phyloP scores from a whole-genome alignment of 2,113 vertebrate species.

The Brachirus orientalis region DNA sequence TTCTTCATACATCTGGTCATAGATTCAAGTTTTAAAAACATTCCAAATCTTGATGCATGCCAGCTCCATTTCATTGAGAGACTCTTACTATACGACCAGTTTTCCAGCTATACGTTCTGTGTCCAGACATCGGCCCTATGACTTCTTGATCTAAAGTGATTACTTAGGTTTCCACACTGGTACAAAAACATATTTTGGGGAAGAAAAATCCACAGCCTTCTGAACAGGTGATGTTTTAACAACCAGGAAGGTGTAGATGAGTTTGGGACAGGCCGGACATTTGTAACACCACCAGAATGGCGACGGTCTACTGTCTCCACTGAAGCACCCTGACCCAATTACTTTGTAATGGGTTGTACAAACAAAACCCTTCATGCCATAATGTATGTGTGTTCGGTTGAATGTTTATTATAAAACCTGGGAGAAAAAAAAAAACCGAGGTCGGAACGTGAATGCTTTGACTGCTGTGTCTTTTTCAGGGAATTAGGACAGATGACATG shows the following conservation, averaged over 20 bases:
- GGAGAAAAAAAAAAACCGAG: slow-evolving; percentile 44
- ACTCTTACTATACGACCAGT: slow-evolving; percentile 67
- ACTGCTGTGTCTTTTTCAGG: slow-evolving; percentile 80
- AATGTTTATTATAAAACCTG: slow-evolving; percentile 64
- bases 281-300: slow-evolving; percentile 32
- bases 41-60: slow-evolving; percentile 75
- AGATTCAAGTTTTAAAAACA: slow-evolving; percentile 61
- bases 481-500: slow-evolving; percentile 79
- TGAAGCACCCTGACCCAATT: slow-evolving; percentile 47
- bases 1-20: slow-evolving; percentile 70
- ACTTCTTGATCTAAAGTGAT: slow-evolving; percentile 70
- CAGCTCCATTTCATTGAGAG: slow-evolving; percentile 73
- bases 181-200: slow-evolving; percentile 49
- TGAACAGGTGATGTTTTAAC: slow-evolving; percentile 20
- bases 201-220: slow-evolving; percentile 64
- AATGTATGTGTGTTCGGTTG: slow-evolving; percentile 67
- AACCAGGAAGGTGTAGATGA: slow-evolving; percentile 32
- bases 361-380: slow-evolving; percentile 70
- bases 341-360: slow-evolving; percentile 51
- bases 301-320: slow-evolving; percentile 28
- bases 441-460: slow-evolving; percentile 62
- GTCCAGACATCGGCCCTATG: slow-evolving; percentile 75
- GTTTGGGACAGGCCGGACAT: slow-evolving; percentile 24
- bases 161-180: slow-evolving; percentile 68
- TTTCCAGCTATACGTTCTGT: slow-evolving; percentile 69